Base-by-base conservation (phyloP, 2,888 invertebrate genomes). In the Troglohyphantes excavatus region DNA sequence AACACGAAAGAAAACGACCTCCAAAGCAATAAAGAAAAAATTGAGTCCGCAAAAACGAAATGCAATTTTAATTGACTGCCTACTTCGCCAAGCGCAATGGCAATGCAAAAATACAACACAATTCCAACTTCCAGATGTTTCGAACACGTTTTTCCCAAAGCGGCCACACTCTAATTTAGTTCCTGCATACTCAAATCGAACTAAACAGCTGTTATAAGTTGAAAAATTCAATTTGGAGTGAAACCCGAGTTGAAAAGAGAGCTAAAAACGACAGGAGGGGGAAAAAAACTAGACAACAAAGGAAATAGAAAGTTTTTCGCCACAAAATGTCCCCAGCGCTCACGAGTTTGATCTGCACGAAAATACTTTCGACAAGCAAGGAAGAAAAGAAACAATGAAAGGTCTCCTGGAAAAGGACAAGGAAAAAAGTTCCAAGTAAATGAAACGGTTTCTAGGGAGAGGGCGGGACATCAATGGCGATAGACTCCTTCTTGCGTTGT, bases 41-140 rank as follows among this genome's bases (percentile, higher is more conserved):
- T 33, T 9, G 33, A 6, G 5, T 9, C 53, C 53, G 53, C 17
- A n/a, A 53, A 53, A 27, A n/a, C n/a, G 65, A 23, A 27, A 23
- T 53, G 27, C 21, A 46, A 68, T 68, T 81, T 81, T 70, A 81
- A 81, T 59, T 70, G 70, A 70, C 59, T 6, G 21, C 21, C 29
- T 13, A 33, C 27, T 43, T n/a, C 6, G 53, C 59, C 17, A 7
- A 53, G n/a, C 29, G 21, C 23, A 2, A 61, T 2, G n/a, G 13
- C 21, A 59, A 75, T 29, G 29, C 21, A 23, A 68, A 39, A 26
- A 23, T 11, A 46, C 0, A 21, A 9, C 19, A 6, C 17, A 26
- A 7, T 81, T 53, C 29, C 39, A 17, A 59, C 17, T 21, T 17
- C 70, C 70, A 81, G n/a, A 27, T 70, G 70, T 81, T 70, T 59